Conservation (phyloP, 2,888 invertebrate genomes). For the Bembecia ichneumoniformis region DNA sequence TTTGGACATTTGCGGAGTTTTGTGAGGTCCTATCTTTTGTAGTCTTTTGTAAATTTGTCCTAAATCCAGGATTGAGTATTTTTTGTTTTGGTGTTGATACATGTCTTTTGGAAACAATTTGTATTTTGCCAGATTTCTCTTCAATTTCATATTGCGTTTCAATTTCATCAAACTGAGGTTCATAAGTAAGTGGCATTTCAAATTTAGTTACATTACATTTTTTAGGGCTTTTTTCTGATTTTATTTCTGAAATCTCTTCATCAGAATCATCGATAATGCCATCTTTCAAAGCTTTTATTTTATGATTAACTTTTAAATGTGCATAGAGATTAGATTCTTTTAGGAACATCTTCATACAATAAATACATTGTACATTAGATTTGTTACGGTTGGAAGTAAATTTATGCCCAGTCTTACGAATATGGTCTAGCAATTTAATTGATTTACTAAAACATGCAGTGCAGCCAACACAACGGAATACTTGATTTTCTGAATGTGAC, state of each 20-base stretch:
- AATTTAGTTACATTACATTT: conserved; percentile 34
- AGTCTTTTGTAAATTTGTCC: conserved; percentile 18
- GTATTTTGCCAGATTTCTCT: conserved; percentile 60
- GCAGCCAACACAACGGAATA: conserved; percentile 71
- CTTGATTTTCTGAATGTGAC: conserved; percentile 67
- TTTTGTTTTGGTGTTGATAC: conserved; percentile 38
- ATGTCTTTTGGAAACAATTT: conserved; percentile 49
- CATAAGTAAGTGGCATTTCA: conserved; percentile 36
- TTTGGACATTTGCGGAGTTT: conserved; percentile 18
- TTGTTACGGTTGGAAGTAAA: conserved; percentile 45
- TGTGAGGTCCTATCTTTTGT: conserved; percentile 18
- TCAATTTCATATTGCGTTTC: conserved; percentile 46
- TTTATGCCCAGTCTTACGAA: conserved; percentile 72
- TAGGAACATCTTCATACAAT: conserved; percentile 81
- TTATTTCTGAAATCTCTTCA: conserved; percentile 28
- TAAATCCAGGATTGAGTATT: conserved; percentile 50
- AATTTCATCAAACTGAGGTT: conserved; percentile 39
- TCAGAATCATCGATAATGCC: conserved; percentile 76
- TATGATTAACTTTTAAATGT: conserved; percentile 78
- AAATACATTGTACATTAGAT: conserved; percentile 75
- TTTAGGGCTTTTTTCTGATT: not conserved
- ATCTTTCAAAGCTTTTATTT: conserved; percentile 75
- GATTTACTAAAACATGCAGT: conserved; percentile 61
- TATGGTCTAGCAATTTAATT: conserved; percentile 55
- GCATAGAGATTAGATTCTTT: conserved; percentile 79